Conservation (phyloP, 2,797 vertebrate species). For the Eleutherodactylus coqui region DNA sequence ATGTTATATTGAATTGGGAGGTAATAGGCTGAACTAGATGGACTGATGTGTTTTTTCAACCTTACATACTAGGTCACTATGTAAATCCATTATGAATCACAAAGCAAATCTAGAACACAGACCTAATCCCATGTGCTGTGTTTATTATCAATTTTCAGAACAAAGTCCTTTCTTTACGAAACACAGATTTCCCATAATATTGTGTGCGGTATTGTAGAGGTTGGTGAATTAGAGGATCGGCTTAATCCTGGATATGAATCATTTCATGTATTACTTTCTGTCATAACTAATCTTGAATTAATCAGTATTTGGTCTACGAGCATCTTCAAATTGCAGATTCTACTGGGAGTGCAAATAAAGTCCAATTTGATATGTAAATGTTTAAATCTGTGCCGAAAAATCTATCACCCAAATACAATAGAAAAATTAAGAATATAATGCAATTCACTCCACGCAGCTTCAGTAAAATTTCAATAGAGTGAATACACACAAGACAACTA, state of each 20-base stretch:
- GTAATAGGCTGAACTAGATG: too few relatives aligned
- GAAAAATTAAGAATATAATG: background rate
- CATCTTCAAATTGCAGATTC: constrained; percentile 7
- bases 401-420: background rate
- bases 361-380: constrained; percentile 41
- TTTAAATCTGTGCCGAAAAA: constrained; percentile 15
- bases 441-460: background rate
- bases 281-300: constrained; percentile 34
- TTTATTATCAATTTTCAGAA: background rate
- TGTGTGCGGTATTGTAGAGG: background rate
- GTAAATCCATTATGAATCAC: background rate
- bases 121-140: background rate
- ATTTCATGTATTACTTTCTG: background rate
- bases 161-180: background rate
- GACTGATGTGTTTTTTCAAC: too few relatives aligned
- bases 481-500: background rate
- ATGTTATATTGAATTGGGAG: too few relatives aligned
- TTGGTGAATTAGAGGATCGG: background rate
- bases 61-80: too few relatives aligned
- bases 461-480: background rate
- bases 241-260: background rate
- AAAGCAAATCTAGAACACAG: background rate
- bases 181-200: background rate
- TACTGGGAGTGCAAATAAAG: constrained; percentile 15
- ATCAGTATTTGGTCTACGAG: background rate